phyloP scores from a whole-genome alignment of 2,888 invertebrate genomes.

The Thelaira solivaga region DNA sequence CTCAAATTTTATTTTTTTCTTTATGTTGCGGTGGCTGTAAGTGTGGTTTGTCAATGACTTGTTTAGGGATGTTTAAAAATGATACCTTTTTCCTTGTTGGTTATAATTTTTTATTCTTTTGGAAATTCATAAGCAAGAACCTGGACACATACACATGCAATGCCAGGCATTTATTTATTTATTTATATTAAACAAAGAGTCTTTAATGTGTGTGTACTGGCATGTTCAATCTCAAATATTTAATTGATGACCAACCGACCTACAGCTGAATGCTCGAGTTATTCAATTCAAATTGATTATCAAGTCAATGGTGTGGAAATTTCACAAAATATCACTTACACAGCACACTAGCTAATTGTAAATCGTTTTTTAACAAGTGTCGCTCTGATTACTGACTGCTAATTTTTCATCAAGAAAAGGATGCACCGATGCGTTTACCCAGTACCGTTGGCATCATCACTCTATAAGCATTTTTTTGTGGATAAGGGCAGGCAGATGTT shows the following conservation, averaged over 20 bases:
- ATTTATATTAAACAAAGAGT: neutral
- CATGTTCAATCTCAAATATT: neutral
- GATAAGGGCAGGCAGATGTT: too few species aligned
- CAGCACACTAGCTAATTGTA: neutral
- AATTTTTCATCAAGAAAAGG: too few species aligned
- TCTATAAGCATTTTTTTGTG: too few species aligned
- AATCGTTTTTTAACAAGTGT: constrained; percentile 18
- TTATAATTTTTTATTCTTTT: too few species aligned
- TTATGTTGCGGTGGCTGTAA: constrained; percentile 11
- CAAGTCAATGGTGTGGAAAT: constrained; percentile 39
- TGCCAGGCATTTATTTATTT: neutral
- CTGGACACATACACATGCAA: neutral
- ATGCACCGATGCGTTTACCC: too few species aligned
- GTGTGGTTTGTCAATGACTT: constrained; percentile 29
- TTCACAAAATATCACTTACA: neutral
- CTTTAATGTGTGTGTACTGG: too few species aligned
- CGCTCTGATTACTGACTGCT: too few species aligned
- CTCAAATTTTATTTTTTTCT: constrained; percentile 39
- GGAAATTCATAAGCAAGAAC: too few species aligned
- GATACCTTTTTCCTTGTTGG: constrained; percentile 42
- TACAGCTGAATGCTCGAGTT: constrained; percentile 35
- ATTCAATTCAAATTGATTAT: constrained; percentile 44
- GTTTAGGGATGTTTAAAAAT: constrained; percentile 54
- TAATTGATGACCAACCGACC: constrained; percentile 56
- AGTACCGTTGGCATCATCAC: too few species aligned